These are phyloP conservation scores for Ammodytes marinus DNA, from an alignment of 2,113 vertebrate genomes.

Conservation along the genomic window DNA sequence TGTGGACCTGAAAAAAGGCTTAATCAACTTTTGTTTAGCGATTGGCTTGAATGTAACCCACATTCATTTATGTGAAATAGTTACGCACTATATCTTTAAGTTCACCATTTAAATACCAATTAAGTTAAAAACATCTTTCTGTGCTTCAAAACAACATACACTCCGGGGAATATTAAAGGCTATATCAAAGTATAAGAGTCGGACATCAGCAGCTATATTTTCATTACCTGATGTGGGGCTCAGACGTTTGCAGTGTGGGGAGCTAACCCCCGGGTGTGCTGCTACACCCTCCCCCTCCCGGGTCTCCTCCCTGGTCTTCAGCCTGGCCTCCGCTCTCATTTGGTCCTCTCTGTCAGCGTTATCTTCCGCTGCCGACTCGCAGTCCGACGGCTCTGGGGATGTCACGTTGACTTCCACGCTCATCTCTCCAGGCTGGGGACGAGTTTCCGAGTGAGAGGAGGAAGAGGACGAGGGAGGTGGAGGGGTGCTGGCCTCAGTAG, in stretches of 20 bases:
- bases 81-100: no score
- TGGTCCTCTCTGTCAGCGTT: constrained; percentile 91
- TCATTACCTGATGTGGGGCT: constrained; percentile 93
- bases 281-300: constrained; percentile 83
- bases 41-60: no score
- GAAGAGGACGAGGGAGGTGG: constrained; percentile 76
- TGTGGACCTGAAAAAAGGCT: no score
- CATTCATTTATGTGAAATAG: no score
- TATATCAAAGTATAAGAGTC: neutral
- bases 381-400: constrained; percentile 94
- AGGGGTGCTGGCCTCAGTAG: constrained; percentile 82
- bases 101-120: neutral
- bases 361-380: constrained; percentile 93
- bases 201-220: neutral
- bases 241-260: constrained; percentile 88
- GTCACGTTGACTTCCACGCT: constrained; percentile 93
- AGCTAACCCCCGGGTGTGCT: constrained; percentile 81
- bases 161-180: neutral
- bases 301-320: constrained; percentile 79
- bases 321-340: constrained; percentile 59
- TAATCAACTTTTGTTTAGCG: neutral
- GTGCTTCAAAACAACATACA: neutral
- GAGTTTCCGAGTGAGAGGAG: constrained; percentile 82
- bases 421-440: constrained; percentile 82
- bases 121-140: neutral